Percentiles rank a stretch among this genome's conserved stretches.
Conservation (phyloP, 2,113 vertebrate species). For the Scatophagus argus region DNA sequence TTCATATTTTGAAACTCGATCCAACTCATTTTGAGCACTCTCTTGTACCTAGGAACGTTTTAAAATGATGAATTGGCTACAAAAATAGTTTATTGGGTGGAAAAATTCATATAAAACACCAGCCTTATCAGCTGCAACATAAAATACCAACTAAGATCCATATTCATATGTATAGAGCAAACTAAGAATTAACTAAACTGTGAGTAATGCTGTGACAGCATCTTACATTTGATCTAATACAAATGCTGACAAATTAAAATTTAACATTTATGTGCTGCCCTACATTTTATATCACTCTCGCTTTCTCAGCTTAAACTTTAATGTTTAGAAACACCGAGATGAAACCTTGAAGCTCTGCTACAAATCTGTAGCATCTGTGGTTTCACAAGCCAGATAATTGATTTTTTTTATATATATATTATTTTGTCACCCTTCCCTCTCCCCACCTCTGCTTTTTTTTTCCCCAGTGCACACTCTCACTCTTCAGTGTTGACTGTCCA, state of each 20-base stretch:
- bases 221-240: conserved; percentile 36
- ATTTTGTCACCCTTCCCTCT: conserved; percentile 32
- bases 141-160: not conserved
- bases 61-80: not conserved
- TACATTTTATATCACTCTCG: conserved; percentile 1
- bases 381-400: conserved; percentile 51
- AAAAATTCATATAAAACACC: not conserved
- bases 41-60: not conserved
- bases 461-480: conserved; percentile 58
- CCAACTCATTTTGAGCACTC: no score
- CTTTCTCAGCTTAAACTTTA: conserved; percentile 21
- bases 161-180: conserved; percentile 18
- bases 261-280: conserved; percentile 5
- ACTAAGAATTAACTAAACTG: conserved; percentile 6
- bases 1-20: no score
- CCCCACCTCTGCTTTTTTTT: conserved; percentile 23
- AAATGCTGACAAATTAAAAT: conserved; percentile 40
- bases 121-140: not conserved
- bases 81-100: not conserved
- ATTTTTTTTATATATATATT: conserved; percentile 14
- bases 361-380: conserved; percentile 56
- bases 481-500: conserved; percentile 70
- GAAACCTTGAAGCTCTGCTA: conserved; percentile 15
- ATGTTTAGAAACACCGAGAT: conserved; percentile 15
- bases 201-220: not conserved